phyloP scores from a whole-genome alignment of 2,113 vertebrate genomes.

The Tachuris rubrigastra region DNA sequence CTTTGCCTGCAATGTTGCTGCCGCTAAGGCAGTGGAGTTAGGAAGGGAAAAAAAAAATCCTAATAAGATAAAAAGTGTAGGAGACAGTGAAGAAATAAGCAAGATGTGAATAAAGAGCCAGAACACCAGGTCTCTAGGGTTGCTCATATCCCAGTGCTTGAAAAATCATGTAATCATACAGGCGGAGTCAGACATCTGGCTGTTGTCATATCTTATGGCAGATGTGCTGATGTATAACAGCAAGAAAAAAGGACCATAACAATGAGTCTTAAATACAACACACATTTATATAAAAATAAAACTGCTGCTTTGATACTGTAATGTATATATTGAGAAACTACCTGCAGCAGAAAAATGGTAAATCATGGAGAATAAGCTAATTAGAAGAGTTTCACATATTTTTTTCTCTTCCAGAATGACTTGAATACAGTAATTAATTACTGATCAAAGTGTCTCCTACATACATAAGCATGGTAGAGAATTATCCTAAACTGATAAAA shows the following conservation, averaged over 20 bases:
- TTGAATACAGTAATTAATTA: neutral
- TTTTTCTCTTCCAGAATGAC: neutral
- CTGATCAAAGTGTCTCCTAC: neutral
- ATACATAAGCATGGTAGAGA: neutral
- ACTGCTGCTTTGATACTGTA: neutral
- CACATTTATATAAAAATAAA: neutral
- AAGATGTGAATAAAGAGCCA: neutral
- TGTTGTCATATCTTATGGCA: neutral
- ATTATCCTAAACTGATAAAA: neutral
- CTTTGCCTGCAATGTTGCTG: neutral
- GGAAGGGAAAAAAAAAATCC: fast-evolving
- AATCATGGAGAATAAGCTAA: neutral
- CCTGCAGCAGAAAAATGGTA: neutral
- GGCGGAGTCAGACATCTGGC: neutral
- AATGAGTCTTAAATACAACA: neutral
- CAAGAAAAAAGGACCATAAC: neutral
- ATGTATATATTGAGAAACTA: neutral
- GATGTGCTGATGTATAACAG: neutral
- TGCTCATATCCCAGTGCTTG: neutral
- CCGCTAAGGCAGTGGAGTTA: neutral
- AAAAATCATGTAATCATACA: fast-evolving
- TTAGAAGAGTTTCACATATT: neutral
- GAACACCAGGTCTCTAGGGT: neutral
- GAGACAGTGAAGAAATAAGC: neutral
- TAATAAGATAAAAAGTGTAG: neutral